A percentile compares a stretch with the other conserved stretches of the same genome.
Conservation (phyloP, 1,140 invertebrate species). For the Lamellibrachia luymesi region DNA sequence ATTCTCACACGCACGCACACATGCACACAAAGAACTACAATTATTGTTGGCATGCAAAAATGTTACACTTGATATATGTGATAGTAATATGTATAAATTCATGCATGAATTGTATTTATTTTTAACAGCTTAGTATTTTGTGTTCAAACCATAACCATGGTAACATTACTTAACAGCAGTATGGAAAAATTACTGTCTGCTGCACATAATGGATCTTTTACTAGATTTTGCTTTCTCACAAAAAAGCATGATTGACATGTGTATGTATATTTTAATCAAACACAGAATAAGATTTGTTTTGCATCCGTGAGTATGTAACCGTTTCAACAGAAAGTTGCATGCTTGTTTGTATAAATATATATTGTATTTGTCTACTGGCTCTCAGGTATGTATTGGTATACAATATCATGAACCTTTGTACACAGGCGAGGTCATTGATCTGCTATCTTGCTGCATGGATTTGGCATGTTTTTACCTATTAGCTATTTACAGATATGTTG, state of each 20-base stretch:
- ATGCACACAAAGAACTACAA: not conserved
- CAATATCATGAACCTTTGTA: not conserved
- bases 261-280: too few species aligned
- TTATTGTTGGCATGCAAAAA: not conserved
- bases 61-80: not conserved
- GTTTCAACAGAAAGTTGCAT: not conserved
- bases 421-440: not conserved
- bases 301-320: not conserved
- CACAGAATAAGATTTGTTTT: not conserved
- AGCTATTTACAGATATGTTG: not conserved
- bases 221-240: not conserved
- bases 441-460: not conserved
- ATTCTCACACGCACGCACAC: not conserved
- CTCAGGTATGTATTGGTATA: not conserved
- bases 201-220: not conserved
- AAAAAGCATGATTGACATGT: not conserved
- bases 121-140: not conserved
- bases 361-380: not conserved
- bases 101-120: not conserved
- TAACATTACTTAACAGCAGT: not conserved
- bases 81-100: not conserved
- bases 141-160: not conserved
- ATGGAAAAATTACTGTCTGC: not conserved
- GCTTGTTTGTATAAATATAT: not conserved
- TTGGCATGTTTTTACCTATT: not conserved